phyloP scores from a whole-genome alignment of 2,797 vertebrate species.

The Prunella strophiata region DNA sequence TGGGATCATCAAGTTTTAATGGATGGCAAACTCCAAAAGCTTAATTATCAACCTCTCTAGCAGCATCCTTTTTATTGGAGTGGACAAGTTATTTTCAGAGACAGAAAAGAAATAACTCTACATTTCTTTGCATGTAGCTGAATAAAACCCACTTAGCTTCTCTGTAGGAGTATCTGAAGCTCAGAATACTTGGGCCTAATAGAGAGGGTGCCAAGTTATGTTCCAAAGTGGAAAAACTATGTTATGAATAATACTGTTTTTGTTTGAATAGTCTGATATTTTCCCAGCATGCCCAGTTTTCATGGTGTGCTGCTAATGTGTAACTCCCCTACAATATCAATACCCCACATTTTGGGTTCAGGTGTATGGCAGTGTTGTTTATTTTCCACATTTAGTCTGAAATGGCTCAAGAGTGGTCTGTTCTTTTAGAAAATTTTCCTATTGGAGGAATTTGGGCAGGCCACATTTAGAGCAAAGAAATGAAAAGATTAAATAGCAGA shows the following conservation, averaged over 20 bases:
- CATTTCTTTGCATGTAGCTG: background rate
- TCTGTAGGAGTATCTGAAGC: background rate
- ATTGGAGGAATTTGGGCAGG: background rate
- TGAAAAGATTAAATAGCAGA: background rate
- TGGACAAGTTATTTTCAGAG: constrained; percentile 31
- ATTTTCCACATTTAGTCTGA: background rate
- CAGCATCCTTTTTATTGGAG: constrained; percentile 22
- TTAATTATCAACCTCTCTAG: constrained; percentile 49
- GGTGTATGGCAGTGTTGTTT: background rate
- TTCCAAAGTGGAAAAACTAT: constrained; percentile 7
- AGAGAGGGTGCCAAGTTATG: constrained; percentile 7
- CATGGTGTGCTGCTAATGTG: background rate
- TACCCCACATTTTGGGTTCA: background rate
- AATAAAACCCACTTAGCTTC: background rate
- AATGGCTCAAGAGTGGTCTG: background rate
- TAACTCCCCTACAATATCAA: background rate
- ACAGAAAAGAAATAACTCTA: background rate
- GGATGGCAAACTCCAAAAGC: constrained; percentile 62
- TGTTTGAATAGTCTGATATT: background rate
- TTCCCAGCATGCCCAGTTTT: background rate
- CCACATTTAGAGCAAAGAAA: background rate
- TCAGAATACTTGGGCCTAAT: background rate
- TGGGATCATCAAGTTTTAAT: constrained; percentile 65
- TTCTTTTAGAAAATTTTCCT: background rate
- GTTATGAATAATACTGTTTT: constrained; percentile 2